Evolutionary conservation across 2,113 vertebrate genomes (phyloP).

Genomic region (Heterochromis multidens): DNA sequence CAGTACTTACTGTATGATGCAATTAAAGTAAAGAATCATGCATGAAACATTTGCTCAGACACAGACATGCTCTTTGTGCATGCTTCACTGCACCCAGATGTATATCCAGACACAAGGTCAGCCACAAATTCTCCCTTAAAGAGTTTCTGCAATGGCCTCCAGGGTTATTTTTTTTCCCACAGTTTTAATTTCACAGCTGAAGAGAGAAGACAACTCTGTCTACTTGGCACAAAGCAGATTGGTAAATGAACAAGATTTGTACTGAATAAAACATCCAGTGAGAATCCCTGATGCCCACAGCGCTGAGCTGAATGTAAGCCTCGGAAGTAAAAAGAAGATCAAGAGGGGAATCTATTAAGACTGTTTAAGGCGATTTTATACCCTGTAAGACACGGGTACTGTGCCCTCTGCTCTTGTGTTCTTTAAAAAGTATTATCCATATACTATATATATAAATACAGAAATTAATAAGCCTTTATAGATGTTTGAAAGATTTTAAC

Average conservation of each 20-base stretch:
- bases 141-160: background rate
- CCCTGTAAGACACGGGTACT: background rate
- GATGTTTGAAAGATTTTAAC: background rate
- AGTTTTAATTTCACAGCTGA: conserved; percentile 52
- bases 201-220: conserved; percentile 37
- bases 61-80: background rate
- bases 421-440: background rate
- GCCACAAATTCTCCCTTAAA: background rate
- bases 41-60: background rate
- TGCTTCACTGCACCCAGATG: conserved; percentile 13
- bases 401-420: background rate
- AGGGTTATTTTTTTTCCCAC: background rate
- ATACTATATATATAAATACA: background rate
- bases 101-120: conserved; percentile 14
- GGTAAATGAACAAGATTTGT: conserved; percentile 48
- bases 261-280: conserved; percentile 56
- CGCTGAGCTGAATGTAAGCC: conserved; percentile 15
- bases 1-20: background rate
- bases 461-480: background rate
- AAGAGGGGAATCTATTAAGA: conserved; percentile 25
- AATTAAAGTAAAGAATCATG: background rate
- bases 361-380: conserved; percentile 23
- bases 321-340: conserved; percentile 18
- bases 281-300: conserved; percentile 20
- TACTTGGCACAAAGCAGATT: conserved; percentile 29